phyloP scores from a whole-genome alignment of 2,888 invertebrate genomes.

The Eupeodes luniger region DNA sequence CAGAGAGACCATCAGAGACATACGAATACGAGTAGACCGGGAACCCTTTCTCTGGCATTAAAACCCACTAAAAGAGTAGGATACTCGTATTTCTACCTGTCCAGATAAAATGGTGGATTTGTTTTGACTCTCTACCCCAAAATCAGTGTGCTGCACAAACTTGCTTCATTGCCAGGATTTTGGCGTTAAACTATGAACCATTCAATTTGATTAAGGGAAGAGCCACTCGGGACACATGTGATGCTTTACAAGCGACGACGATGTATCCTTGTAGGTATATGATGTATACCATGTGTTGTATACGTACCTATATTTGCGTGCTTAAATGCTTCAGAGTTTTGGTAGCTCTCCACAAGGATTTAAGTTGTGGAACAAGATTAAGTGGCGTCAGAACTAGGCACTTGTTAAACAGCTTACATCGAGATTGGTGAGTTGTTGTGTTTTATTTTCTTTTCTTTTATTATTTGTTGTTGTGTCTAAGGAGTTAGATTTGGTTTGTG shows the following conservation, averaged over 20 bases:
- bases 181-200: slow-evolving; percentile 65
- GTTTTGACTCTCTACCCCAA: slow-evolving; percentile 49
- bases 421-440: slow-evolving; percentile 34
- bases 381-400: slow-evolving; percentile 71
- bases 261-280: not conserved
- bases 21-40: too few species aligned
- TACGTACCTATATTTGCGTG: slow-evolving; percentile 22
- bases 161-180: slow-evolving; percentile 67
- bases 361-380: slow-evolving; percentile 74
- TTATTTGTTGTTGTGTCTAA: not conserved
- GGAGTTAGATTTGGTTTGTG: not conserved
- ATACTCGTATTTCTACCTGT: slow-evolving; percentile 41
- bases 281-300: not conserved
- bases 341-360: slow-evolving; percentile 65
- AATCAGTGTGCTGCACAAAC: slow-evolving; percentile 45
- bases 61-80: not conserved
- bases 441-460: not conserved
- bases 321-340: slow-evolving; percentile 35
- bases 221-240: slow-evolving; percentile 47
- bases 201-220: slow-evolving; percentile 70
- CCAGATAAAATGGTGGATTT: slow-evolving; percentile 40
- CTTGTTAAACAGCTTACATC: slow-evolving; percentile 68
- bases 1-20: not conserved
- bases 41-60: not conserved
- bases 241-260: not conserved